Evolutionary conservation across 2,797 vertebrate genomes (phyloP), one percentile per base, ranked within the genome.

Genomic region (Sparidentex hasta): DNA sequence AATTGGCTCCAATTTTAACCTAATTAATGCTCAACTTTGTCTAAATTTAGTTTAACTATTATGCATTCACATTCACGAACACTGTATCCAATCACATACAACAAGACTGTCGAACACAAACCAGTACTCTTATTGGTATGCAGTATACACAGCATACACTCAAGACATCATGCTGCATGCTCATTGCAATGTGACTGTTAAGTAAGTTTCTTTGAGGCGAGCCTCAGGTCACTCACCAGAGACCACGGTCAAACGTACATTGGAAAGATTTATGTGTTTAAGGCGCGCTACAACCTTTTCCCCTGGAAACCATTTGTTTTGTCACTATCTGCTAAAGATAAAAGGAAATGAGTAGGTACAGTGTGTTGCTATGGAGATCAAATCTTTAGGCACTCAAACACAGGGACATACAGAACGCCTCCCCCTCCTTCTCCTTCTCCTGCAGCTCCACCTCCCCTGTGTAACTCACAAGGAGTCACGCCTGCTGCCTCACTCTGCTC

Each of bases 321-420:
- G 16, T 73, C 25, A 27, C 41, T 70, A 16, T 79, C 69, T 68
- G 18, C n/a, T 48, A 20, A 23, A 82, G 73, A 76, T 77, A 51
- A 63, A 55, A 57, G 41, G 46, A 74, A 70, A 50, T 20, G 41
- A 65, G 62, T 8, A 27, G 7, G 38, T 65, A 56, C 52, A 70
- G 33, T 61, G 14, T 2, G 76, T 90, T 87, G 58, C 81, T 56
- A 81, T 75, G 76, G 79, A 46, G 68, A 85, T 67, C 7, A n/a
- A 38, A 51, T 71, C n/a, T 66, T 29, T 57, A 9, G 18, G 25
- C 61, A 41, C 5, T 41, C 25, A 76, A 70, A 73, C 70, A 71
- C 14, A 55, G 25, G 11, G 43, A 65, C 23, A 51, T 38, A 38
- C 38, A 38, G 38, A 46, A 51, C 57, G n/a, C 58, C 47, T 59